These are phyloP conservation scores for Drosophila paranaensis DNA, from an alignment of 2,888 invertebrate genomes.

Conservation along the genomic window DNA sequence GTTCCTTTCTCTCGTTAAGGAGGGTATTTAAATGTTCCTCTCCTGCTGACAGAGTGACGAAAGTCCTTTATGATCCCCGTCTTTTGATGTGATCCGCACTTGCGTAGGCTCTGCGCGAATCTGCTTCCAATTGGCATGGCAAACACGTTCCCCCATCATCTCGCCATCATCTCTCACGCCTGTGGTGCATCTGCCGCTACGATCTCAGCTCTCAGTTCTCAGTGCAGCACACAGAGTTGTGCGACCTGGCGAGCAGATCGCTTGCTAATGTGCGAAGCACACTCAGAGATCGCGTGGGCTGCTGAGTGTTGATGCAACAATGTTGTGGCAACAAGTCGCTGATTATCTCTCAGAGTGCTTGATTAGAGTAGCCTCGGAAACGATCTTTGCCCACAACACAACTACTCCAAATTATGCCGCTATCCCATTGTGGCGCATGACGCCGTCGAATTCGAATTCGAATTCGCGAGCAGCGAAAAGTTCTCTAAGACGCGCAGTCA, in stretches of 20 bases:
- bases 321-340: conserved; percentile 56
- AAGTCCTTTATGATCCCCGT: conserved; percentile 51
- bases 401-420: conserved; percentile 58
- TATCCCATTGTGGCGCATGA: conserved; percentile 62
- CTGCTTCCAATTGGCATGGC: conserved; percentile 42
- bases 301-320: conserved; percentile 45
- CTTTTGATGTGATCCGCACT: conserved; percentile 49
- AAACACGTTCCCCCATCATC: conserved; percentile 59
- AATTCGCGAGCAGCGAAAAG: conserved; percentile 29
- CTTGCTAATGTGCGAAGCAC: conserved; percentile 65
- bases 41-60: conserved; percentile 8
- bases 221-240: not conserved
- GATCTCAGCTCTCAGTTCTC: conserved; percentile 27
- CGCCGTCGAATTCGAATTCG: conserved; percentile 45
- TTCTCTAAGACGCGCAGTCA: conserved; percentile 22
- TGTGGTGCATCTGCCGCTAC: conserved; percentile 62
- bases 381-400: conserved; percentile 44
- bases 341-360: conserved; percentile 58
- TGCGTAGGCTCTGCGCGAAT: conserved; percentile 52
- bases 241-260: conserved; percentile 41
- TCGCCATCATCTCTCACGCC: conserved; percentile 48
- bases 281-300: conserved; percentile 60
- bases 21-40: conserved; percentile 14
- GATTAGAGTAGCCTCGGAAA: conserved; percentile 55
- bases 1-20: conserved; percentile 29